Evolutionary conservation across 2,888 invertebrate species (phyloP), one percentile per base, ranked within the genome.

Genomic region (Pemphredon lugubris): DNA sequence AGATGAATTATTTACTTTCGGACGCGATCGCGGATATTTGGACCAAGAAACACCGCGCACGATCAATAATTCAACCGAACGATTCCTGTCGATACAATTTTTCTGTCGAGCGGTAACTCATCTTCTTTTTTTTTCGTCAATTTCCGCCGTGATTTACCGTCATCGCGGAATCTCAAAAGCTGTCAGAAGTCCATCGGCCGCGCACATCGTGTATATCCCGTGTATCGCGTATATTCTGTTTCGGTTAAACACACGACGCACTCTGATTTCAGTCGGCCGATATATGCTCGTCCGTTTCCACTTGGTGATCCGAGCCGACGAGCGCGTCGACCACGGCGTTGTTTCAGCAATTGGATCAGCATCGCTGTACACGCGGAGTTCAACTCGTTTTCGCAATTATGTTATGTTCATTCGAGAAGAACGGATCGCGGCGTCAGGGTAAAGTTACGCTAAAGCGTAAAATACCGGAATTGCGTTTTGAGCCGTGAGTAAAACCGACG

Each of bases 351-450:
- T 58, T 30, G 58, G 61, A 71, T 54, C 59, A 45, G 48, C 63
- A 16, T 32, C 26, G 48, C 26, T 7, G 26, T 5, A 5, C 26
- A 7, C 4, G 26, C 4, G 44, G 32, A 6, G 47, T n/a, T 39
- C 42, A 53, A 66, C 69, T 73, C 73, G 70, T 73, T 77, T 76
- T 76, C 66, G 48, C 76, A 77, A 70, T 76, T 77, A 61, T 63
- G 58, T 60, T 42, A 53, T 42, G 63, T 54, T 54, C 71, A 58
- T 64, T 64, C 58, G 64, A 63, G 53, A 58, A 63, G 57, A 53
- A 6, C 57, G 50, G 53, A 44, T 64, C 16, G 16, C 21, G 5
- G 37, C 18, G 63, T 58, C 57, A 30, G 69, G 67, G 16, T 70
- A 39, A 30, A 61, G 61, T 70, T 70, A 68, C 70, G 55, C 37